A percentile compares a stretch with the other conserved stretches of the same genome.
Evolutionary conservation across 2,113 vertebrate genomes (phyloP).

Genomic region (Microcebus griseorufus): DNA sequence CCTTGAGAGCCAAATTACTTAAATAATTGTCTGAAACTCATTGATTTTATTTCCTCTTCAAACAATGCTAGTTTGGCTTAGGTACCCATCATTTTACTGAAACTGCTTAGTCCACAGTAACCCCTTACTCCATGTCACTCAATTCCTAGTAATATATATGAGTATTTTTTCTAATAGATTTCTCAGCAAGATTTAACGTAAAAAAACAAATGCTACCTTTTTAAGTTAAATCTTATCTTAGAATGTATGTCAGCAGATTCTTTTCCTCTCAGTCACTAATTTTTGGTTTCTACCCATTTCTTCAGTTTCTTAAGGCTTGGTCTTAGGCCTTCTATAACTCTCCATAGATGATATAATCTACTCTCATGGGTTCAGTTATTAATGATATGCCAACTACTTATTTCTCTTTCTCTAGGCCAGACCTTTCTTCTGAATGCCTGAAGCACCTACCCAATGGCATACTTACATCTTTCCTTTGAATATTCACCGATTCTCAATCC

Average conservation of each 20-base stretch:
- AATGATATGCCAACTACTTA: neutral
- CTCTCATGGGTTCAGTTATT: neutral
- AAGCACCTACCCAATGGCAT: fast-evolving
- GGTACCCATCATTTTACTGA: neutral
- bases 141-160: neutral
- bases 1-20: neutral
- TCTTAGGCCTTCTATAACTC: neutral
- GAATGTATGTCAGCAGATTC: neutral
- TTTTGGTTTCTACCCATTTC: neutral
- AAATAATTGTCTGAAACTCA: neutral
- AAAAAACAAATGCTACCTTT: neutral
- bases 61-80: neutral
- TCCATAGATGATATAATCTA: neutral
- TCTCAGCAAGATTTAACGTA: neutral
- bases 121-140: neutral
- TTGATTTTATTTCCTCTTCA: neutral
- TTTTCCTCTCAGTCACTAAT: neutral
- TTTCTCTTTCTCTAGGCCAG: neutral
- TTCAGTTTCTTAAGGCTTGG: neutral
- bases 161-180: neutral
- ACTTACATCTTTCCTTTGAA: neutral
- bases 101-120: neutral
- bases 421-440: neutral
- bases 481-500: neutral
- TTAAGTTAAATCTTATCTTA: neutral